Evolutionary conservation across 23 tunicate genomes (phyloP), one percentile per base, ranked within the genome.

Genomic region (Diplosoma virens): DNA sequence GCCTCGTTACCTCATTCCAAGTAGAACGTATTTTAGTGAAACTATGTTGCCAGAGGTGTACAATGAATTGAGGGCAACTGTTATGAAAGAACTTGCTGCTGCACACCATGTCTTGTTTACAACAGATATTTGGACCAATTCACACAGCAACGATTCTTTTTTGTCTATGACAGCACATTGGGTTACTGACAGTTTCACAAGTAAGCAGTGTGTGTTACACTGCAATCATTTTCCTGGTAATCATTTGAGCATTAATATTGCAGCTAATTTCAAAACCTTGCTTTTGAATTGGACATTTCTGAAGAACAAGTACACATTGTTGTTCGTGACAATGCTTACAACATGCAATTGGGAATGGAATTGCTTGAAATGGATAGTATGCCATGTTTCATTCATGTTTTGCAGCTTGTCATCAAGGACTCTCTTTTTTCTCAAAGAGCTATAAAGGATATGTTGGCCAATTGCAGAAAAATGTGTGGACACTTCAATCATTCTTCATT

Each of bases 91-190:
- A 55, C 20, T 55, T 22, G 63, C 17, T 55, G 63, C 21, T 14
- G 24, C 63, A 55, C 20, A 25, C 20, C 63, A 25, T 55, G 20
- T 20, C 20, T 55, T 25, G 17, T 55, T 55, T 55, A 55, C 63
- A 20, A 55, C 24, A 14, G 63, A 55, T 25, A 55, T 55, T 11
- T 11, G 63, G 21, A 55, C 63, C 17, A 55, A 6, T 25, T 55
- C 63, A 25, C 63, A 55, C 63, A 55, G 24, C 63, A 55, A 55
- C 63, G 63, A 55, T 25, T 55, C 24, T 14, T 55, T 55, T 55
- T 14, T 55, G 20, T 11, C 24, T 4, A 55, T 55, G 63, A 55
- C 63, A 55, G 63, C 63, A 55, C 63, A 20, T 25, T 55, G 63
- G 24, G 25, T 20, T 14, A 55, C 63, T 4, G 20, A 55, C 5